These are phyloP conservation scores for Thecophora atra DNA, from an alignment of 2,888 invertebrate species.

Conservation along the genomic window DNA sequence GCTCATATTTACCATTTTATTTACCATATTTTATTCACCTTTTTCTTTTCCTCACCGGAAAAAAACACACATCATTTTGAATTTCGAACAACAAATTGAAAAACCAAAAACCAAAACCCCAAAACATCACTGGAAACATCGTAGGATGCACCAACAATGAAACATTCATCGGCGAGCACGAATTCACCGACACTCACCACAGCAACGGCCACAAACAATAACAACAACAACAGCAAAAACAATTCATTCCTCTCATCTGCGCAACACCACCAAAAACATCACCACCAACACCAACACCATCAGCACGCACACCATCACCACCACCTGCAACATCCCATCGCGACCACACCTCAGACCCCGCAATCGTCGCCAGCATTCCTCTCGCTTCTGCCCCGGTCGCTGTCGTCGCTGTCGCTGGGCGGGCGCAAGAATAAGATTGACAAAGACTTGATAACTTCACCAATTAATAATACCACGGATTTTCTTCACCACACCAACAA, in stretches of 20 bases:
- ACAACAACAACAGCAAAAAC: conserved; percentile 52
- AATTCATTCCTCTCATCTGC: conserved; percentile 57
- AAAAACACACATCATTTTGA: not conserved
- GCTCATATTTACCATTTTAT: not conserved
- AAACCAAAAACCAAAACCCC: not conserved
- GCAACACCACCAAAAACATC: conserved; percentile 55
- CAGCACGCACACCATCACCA: conserved; percentile 49
- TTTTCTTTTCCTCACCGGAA: conserved; percentile 17
- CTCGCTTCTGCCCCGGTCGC: conserved; percentile 65
- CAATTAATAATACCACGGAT: conserved; percentile 60
- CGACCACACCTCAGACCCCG: conserved; percentile 56
- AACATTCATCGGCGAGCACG: conserved; percentile 48
- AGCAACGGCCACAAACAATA: conserved; percentile 1
- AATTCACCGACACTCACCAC: too few relatives aligned
- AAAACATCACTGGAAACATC: conserved; percentile 24
- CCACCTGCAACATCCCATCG: conserved; percentile 53
- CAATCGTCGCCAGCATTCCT: conserved; percentile 65
- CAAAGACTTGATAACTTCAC: conserved; percentile 62
- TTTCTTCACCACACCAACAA: conserved; percentile 52
- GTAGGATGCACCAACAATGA: conserved; percentile 61
- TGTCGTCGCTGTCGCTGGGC: conserved; percentile 66
- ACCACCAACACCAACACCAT: conserved; percentile 49
- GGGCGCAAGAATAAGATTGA: conserved; percentile 64
- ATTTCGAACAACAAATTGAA: not conserved
- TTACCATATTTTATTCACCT: conserved; percentile 23